Percentiles rank a stretch among this genome's conserved stretches.
phyloP scores from a whole-genome alignment of 2,888 invertebrate genomes.

The Saturnia pavonia region DNA sequence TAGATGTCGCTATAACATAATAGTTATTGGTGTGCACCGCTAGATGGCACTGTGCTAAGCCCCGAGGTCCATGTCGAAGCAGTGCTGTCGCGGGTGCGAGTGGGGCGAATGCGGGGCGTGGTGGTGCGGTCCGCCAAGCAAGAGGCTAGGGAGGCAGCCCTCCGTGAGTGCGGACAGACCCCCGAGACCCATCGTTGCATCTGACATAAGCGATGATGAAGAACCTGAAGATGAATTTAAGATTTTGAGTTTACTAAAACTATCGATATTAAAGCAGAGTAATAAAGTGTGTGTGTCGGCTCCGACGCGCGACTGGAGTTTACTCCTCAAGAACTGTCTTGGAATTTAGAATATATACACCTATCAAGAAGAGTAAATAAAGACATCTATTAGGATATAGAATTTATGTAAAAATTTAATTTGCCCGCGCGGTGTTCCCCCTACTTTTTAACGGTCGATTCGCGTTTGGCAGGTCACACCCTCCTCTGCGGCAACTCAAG shows the following conservation, averaged over 20 bases:
- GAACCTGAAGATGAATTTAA: constrained; percentile 39
- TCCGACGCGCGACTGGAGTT: too few species aligned
- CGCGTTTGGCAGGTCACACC: too few species aligned
- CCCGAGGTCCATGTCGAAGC: constrained; percentile 76
- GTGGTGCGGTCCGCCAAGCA: constrained; percentile 62
- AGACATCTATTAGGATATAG: too few species aligned
- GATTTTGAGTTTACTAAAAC: not conserved
- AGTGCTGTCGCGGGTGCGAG: constrained; percentile 62
- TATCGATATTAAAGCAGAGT: too few species aligned
- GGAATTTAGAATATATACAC: too few species aligned
- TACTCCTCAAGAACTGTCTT: too few species aligned
- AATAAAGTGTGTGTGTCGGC: too few species aligned
- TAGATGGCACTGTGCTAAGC: constrained; percentile 35
- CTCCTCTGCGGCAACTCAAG: too few species aligned
- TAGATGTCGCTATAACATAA: constrained; percentile 1
- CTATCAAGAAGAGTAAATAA: too few species aligned
- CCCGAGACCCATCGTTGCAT: constrained; percentile 46
- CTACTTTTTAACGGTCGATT: too few species aligned
- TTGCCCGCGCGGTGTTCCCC: too few species aligned
- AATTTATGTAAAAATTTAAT: too few species aligned
- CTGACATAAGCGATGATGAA: constrained; percentile 51
- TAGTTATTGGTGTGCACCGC: not conserved
- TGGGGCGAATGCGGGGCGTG: constrained; percentile 74
- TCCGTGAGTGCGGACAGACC: constrained; percentile 49
- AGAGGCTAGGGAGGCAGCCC: constrained; percentile 55